Evolutionary conservation across 2,113 vertebrate species (phyloP).

Genomic region (Eulemur rufifrons): DNA sequence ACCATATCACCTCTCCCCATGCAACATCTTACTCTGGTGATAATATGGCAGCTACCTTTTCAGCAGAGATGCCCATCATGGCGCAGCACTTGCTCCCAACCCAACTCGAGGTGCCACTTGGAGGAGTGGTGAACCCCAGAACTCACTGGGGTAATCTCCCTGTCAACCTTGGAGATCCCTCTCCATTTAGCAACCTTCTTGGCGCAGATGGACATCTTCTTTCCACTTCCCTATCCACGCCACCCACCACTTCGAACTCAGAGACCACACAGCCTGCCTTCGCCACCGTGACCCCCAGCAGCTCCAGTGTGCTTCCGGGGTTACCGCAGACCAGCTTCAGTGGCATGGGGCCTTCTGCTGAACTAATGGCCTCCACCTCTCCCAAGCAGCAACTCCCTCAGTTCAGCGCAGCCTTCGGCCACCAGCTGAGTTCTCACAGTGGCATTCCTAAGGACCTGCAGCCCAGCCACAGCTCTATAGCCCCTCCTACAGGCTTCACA

Average conservation of each 20-base stretch:
- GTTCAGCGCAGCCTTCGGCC: slow-evolving; percentile 99
- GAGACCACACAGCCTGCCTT: slow-evolving; percentile 95
- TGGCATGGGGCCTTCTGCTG: slow-evolving; percentile 88
- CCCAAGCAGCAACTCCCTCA: slow-evolving; percentile 98
- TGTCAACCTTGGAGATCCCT: slow-evolving; percentile 92
- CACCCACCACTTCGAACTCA: slow-evolving; percentile 94
- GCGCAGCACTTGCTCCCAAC: slow-evolving; percentile 88
- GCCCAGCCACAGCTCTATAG: slow-evolving; percentile 99
- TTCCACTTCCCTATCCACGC: slow-evolving; percentile 97
- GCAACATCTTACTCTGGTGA: slow-evolving; percentile 88
- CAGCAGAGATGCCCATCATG: slow-evolving; percentile 94
- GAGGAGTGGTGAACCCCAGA: slow-evolving; percentile 92
- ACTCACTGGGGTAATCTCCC: slow-evolving; percentile 95
- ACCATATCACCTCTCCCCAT: slow-evolving; percentile 96
- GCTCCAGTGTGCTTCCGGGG: slow-evolving; percentile 91
- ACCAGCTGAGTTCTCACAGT: slow-evolving; percentile 97
- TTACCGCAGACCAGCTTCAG: slow-evolving; percentile 93
- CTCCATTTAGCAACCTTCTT: slow-evolving; percentile 95
- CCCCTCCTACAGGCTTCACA: slow-evolving; percentile 96
- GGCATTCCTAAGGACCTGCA: slow-evolving; percentile 99
- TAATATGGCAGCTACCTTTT: slow-evolving; percentile 90
- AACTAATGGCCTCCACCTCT: slow-evolving; percentile 92
- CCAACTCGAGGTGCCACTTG: slow-evolving; percentile 94
- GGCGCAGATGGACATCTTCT: slow-evolving; percentile 95
- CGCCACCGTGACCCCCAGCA: slow-evolving; percentile 90